Conservation (phyloP, 2,797 vertebrate species). For the Falco concolor region DNA sequence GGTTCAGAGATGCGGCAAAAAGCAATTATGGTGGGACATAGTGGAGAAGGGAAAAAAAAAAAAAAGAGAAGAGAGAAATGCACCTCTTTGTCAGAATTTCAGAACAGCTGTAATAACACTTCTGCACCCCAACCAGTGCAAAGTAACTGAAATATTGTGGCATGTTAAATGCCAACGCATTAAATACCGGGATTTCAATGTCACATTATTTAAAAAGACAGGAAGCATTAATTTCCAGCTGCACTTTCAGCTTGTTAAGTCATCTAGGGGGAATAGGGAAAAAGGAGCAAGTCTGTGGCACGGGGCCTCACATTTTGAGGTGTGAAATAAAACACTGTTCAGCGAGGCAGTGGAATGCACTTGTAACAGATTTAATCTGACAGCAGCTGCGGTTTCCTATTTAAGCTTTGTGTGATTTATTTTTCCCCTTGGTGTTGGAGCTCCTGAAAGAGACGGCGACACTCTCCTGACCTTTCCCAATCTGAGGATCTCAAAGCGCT, state of each 20-base stretch:
- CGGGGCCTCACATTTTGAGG: conserved; percentile 51
- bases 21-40: conserved; percentile 82
- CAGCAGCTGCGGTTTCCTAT: conserved; percentile 63
- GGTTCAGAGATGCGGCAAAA: conserved; percentile 82
- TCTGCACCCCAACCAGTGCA: conserved; percentile 75
- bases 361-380: conserved; percentile 66
- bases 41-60: not conserved
- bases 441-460: not conserved
- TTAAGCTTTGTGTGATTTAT: conserved; percentile 38
- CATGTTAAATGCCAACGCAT: conserved; percentile 76
- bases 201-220: conserved; percentile 79
- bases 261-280: conserved; percentile 42
- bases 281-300: conserved; percentile 52
- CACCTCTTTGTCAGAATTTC: conserved; percentile 84
- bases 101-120: conserved; percentile 86
- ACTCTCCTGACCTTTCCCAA: conserved; percentile 43
- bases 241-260: conserved; percentile 73
- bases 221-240: conserved; percentile 81
- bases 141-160: conserved; percentile 82
- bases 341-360: conserved; percentile 24
- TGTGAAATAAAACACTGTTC: conserved; percentile 63
- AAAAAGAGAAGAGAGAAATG: conserved; percentile 73
- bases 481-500: not conserved
- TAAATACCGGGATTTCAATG: conserved; percentile 77
- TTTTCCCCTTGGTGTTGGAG: conserved; percentile 53